Percentiles rank a stretch among this genome's conserved stretches.
Conservation (phyloP, 2,113 vertebrate species). For the Sapayoa aenigma region DNA sequence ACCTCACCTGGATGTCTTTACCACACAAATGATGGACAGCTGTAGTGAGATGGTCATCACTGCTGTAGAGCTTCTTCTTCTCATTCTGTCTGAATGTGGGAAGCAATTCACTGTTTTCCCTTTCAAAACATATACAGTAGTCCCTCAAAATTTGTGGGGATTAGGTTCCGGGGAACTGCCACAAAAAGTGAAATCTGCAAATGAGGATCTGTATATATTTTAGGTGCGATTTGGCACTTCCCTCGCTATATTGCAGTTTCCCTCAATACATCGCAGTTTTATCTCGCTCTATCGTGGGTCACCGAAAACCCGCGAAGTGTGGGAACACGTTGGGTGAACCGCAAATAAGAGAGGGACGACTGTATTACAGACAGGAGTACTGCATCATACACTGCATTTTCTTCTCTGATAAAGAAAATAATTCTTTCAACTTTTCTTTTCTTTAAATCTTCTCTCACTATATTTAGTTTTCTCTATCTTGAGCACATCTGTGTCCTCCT, state of each 20-base stretch:
- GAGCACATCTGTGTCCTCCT: background rate
- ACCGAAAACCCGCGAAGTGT: too few species aligned
- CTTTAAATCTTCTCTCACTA: background rate
- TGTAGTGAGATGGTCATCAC: background rate
- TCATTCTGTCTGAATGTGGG: background rate
- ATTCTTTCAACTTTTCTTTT: background rate
- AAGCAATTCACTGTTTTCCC: background rate
- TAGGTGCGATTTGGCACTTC: too few species aligned
- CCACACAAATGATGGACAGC: background rate
- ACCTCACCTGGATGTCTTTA: background rate
- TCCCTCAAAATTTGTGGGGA: too few species aligned
- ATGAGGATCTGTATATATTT: too few species aligned
- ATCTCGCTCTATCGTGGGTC: too few species aligned
- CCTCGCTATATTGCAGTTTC: too few species aligned
- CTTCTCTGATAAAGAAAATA: background rate
- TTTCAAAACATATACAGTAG: background rate
- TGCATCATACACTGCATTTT: rapidly evolving
- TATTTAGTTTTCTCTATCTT: background rate
- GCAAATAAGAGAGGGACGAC: too few species aligned
- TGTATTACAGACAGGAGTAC: background rate
- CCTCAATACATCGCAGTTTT: too few species aligned
- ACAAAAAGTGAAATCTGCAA: too few species aligned
- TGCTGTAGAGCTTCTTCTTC: background rate
- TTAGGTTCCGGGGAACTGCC: too few species aligned
- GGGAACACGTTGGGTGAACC: too few species aligned